Base-by-base conservation (phyloP, 2,113 vertebrate genomes). In the Odobenus rosmarus region DNA sequence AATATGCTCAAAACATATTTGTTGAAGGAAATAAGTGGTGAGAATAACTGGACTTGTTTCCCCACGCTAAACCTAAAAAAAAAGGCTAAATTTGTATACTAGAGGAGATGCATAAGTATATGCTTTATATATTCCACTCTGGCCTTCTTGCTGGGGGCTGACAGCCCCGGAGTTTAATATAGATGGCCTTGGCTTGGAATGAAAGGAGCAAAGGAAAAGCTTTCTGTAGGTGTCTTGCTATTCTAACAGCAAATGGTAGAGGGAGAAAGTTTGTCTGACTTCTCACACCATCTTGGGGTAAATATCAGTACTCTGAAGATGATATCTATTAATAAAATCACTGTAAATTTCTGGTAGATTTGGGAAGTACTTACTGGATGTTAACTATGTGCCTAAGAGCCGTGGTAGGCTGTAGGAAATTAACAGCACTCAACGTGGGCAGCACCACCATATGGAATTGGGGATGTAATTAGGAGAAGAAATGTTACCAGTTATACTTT, bases 401-500 rank as follows among this genome's bases (percentile, higher is more conserved):
- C 0, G 0, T 21, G 42, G 36, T 33, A 0, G n/a, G 36, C 69
- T n/a, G 5, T 85, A n/a, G 67, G 57, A 46, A 46, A 12, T 5
- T 10, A 46, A 81, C 55, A 42, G 80, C 64, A 2, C 19, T 3
- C 49, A 21, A 1, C 8, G 1, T 4, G 23, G 39, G 23, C 64
- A 21, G 14, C 62, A 11, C 16, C 10, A 49, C 13, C n/a, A 42
- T 31, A 61, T 15, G 24, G 31, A 64, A 53, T 15, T 46, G 57
- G 81, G 7, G 3, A 0, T 71, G 11, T 7, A 8, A 21, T 28
- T 8, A 61, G 64, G 46, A 51, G 39, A 19, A 26, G 33, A 46
- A 36, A 9, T 6, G 0, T 21, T 51, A 0, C 18, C 19, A 24
- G 4, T 57, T 64, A 12, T 1, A 24, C 19, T n/a, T 42, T 14